Evolutionary conservation across 2,797 vertebrate genomes (phyloP).

Genomic region (Cyclopterus lumpus): DNA sequence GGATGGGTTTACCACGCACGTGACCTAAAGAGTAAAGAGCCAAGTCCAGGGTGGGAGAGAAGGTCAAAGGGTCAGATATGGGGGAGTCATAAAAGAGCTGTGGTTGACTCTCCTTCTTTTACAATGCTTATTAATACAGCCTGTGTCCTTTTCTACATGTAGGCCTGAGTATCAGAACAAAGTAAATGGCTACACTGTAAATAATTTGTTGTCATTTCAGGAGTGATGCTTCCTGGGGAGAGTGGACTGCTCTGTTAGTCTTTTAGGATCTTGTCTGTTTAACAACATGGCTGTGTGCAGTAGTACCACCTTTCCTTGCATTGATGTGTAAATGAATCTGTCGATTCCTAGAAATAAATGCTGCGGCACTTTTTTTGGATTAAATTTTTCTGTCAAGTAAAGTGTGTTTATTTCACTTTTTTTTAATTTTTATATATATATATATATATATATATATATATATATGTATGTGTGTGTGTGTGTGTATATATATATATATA

Average conservation of each 20-base stretch:
- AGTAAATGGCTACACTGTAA: not conserved
- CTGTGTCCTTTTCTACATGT: not conserved
- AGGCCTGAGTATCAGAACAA: not conserved
- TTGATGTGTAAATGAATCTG: not conserved
- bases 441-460: too few species aligned
- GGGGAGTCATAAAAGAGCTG: slow-evolving; percentile 1
- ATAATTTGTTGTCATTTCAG: slow-evolving; percentile 63
- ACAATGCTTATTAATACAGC: too few species aligned
- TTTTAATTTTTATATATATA: too few species aligned
- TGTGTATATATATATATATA: too few species aligned
- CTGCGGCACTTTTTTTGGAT: not conserved
- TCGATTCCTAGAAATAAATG: slow-evolving; percentile 22
- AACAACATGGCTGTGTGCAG: not conserved
- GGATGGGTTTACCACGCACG: not conserved
- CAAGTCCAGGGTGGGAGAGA: not conserved
- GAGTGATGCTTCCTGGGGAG: slow-evolving; percentile 36
- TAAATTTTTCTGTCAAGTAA: not conserved
- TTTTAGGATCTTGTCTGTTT: not conserved
- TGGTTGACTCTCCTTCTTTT: not conserved
- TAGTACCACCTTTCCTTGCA: not conserved
- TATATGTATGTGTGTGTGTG: too few species aligned
- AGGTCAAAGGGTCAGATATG: slow-evolving; percentile 7
- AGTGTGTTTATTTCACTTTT: slow-evolving; percentile 11
- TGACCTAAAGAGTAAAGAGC: not conserved
- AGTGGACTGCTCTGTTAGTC: slow-evolving; percentile 3